These are phyloP conservation scores for Petrocephalus schoutedeni DNA, from an alignment of 2,797 vertebrate genomes.

Conservation along the genomic window DNA sequence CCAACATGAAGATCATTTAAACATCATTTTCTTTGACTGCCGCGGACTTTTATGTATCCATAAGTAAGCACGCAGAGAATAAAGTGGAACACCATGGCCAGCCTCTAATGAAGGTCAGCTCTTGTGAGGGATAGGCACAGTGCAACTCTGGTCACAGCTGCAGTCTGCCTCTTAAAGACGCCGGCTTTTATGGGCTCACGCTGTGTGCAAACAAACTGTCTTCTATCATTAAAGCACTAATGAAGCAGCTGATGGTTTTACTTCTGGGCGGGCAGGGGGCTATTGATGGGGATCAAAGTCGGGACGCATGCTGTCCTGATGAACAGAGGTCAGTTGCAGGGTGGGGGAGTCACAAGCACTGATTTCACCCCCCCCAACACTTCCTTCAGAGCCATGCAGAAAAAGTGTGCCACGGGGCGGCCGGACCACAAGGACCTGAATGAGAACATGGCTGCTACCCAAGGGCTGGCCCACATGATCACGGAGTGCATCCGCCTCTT, in stretches of 20 bases:
- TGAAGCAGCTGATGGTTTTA: background rate
- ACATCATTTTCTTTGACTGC: background rate
- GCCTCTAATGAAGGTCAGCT: background rate
- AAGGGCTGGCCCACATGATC: conserved; percentile 97
- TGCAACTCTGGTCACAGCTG: background rate
- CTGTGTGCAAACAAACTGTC: conserved; percentile 16
- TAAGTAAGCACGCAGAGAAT: background rate
- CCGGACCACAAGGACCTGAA: conserved; percentile 97
- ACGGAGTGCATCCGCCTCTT: conserved; percentile 88
- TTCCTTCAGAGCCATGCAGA: conserved; percentile 81
- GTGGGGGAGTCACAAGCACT: background rate
- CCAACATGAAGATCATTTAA: background rate
- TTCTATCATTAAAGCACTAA: conserved; percentile 16
- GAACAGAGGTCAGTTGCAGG: background rate
- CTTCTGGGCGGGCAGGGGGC: background rate
- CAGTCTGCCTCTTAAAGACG: background rate
- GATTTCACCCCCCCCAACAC: background rate
- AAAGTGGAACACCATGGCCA: background rate
- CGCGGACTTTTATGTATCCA: background rate
- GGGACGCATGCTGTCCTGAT: background rate
- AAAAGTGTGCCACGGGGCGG: conserved; percentile 89
- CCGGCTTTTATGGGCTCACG: background rate
- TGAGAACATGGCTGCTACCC: conserved; percentile 94
- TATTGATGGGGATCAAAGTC: background rate
- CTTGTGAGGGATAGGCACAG: background rate